phyloP scores from a whole-genome alignment of 2,888 invertebrate species.

The Agrotis puta region DNA sequence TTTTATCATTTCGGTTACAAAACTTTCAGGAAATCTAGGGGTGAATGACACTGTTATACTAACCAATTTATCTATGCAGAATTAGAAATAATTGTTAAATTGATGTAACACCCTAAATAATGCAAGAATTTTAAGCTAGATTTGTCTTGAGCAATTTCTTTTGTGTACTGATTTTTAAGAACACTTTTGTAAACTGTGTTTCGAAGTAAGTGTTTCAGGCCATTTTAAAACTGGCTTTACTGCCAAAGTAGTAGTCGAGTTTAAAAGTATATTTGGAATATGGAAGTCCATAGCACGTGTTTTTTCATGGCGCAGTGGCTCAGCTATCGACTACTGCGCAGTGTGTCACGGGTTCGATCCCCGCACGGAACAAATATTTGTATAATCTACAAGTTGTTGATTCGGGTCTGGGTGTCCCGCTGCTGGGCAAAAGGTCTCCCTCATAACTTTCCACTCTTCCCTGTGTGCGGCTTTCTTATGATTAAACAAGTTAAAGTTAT shows the following conservation, averaged over 20 bases:
- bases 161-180: neutral
- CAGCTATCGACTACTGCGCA: too few relatives aligned
- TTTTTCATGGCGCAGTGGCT: too few relatives aligned
- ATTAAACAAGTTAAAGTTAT: too few relatives aligned
- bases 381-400: neutral
- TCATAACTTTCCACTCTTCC: too few relatives aligned
- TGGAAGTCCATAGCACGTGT: too few relatives aligned
- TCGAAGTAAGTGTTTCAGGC: neutral
- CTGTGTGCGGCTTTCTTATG: too few relatives aligned
- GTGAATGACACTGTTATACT: constrained; percentile 26
- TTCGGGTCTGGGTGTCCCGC: neutral
- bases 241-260: too few relatives aligned
- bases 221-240: neutral
- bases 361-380: neutral
- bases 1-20: constrained; percentile 27
- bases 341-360: too few relatives aligned
- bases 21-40: constrained; percentile 18
- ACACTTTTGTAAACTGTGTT: too few relatives aligned
- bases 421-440: too few relatives aligned
- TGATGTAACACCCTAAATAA: constrained; percentile 30
- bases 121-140: neutral
- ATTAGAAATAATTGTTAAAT: constrained; percentile 29
- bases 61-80: constrained; percentile 2
- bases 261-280: too few relatives aligned
- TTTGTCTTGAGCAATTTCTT: neutral